Base-by-base conservation (phyloP, 1,140 invertebrate species). In the Adelges cooleyi region DNA sequence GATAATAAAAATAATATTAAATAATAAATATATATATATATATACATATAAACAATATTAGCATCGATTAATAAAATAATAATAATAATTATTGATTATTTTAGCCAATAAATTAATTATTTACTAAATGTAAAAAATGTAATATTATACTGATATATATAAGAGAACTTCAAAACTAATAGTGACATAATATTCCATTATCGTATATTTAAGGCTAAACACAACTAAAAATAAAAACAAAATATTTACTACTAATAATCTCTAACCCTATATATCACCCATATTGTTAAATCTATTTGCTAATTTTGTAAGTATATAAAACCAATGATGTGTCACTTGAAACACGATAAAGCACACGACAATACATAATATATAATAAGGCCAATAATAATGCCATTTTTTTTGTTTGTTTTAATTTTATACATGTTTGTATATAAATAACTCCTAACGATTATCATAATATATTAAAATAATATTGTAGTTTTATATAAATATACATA, bases 241-340 rank as follows among this genome's bases (percentile, higher is more conserved):
- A 48, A 10, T 33, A 33, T 33, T 5, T 48, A 46, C 27, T 29
- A 48, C 17, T 29, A 22, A 33, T 9, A 17, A n/a, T n/a, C 29
- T 48, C 17, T 46, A 48, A 48, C 6, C 23, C 25, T 18, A 29
- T 36, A 33, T 46, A 62, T 62, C 42, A 62, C 56, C 42, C 42
- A 48, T 33, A 48, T 48, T 33, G 11, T 48, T 29, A 62, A 22
- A 22, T 18, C n/a, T n/a, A n/a, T 11, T 46, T 48, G 18, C 25
- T 62, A 62, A 33, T 20, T 46, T 48, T 29, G 13, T 62, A 33
- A 29, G 13, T 29, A 62, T 48, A 29, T 62, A 27, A 62, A 62
- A 59, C 40, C 40, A 48, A 56, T 42, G 46, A 59, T 29, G 29
- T 48, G 56, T 48, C 42, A 33, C 56, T 20, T 44, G 17, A 59